A percentile compares a stretch with the other conserved stretches of the same genome.
Evolutionary conservation across 2,797 vertebrate genomes (phyloP).

Genomic region (Odontamblyopus lacepedii): DNA sequence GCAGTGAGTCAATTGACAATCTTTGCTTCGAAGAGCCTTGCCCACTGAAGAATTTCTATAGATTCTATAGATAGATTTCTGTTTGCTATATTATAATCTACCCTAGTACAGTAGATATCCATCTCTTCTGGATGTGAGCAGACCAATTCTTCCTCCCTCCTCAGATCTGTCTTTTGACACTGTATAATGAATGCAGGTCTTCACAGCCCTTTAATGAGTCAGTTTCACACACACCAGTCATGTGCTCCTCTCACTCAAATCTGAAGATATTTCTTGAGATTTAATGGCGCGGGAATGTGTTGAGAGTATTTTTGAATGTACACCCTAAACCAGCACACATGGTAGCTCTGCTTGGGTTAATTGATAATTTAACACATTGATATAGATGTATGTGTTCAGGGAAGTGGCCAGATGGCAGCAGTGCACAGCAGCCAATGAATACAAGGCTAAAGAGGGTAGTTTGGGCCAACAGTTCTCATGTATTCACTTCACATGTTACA

Average conservation of each 20-base stretch:
- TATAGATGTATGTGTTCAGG: constrained; percentile 15
- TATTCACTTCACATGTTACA: neutral
- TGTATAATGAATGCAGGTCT: constrained; percentile 17
- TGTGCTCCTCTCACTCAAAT: constrained; percentile 18
- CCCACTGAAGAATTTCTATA: too few species aligned
- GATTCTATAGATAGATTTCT: neutral
- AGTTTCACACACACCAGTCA: constrained; percentile 18
- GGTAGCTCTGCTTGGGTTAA: neutral
- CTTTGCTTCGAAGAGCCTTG: neutral
- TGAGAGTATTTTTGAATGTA: constrained; percentile 8
- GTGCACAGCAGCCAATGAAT: constrained; percentile 18
- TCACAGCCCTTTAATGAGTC: constrained; percentile 29
- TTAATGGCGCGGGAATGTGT: constrained; percentile 9
- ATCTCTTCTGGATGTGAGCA: constrained; percentile 34
- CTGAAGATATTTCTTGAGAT: constrained; percentile 15
- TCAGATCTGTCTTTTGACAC: constrained; percentile 20
- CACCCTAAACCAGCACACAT: neutral
- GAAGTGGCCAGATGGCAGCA: constrained; percentile 33
- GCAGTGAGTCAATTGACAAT: too few species aligned
- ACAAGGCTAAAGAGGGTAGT: constrained; percentile 11
- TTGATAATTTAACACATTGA: constrained; percentile 6
- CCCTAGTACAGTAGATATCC: constrained; percentile 41
- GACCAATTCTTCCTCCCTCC: constrained; percentile 24
- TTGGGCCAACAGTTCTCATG: neutral
- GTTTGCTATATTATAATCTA: neutral